Base-by-base conservation (phyloP, 2,113 vertebrate genomes). In the Leptodactylus fuscus region DNA sequence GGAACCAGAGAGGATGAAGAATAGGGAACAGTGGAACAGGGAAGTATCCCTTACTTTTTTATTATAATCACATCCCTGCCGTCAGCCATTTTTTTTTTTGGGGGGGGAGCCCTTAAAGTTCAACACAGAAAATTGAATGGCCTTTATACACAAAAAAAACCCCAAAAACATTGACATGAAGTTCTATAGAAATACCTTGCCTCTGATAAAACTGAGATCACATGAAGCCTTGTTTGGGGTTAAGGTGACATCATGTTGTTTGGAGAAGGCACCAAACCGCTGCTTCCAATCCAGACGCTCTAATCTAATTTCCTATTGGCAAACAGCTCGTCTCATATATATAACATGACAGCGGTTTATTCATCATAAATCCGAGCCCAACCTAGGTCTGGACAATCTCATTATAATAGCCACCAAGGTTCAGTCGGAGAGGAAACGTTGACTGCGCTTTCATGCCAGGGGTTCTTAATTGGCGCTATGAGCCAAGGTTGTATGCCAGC, bases 341-440 rank as follows among this genome's bases (percentile, higher is more conserved):
- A 29, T 15, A 32, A 76, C 20, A 76, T 76, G 24, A 27, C 48
- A 34, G 16, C 0, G 12, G 27, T 51, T 76, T 76, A 22, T 51
- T 41, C 71, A 48, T 76, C 24, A 51, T 76, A 76, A 29, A 76
- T 51, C 73, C 46, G 1, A 48, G 15, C 44, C 44, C 44, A 75
- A 48, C 41, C 71, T 3, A 2, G 71, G 41, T 20, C 41, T 48
- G 46, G 46, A 22, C 34, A 76, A 76, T 32, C 73, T 51, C 73
- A 51, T 48, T 76, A 76, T 51, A 76, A 76, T 29, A 76, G 51
- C 48, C 71, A 15, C 71, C n/a, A 32, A 48, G 16, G 46, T 49
- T 76, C 73, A 76, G 24, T 76, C 15, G 5, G 46, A 51, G 46
- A 48, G 41, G 46, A 75, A 75, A 46, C 0, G 5, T 22, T 29